Base-by-base conservation (phyloP, 2,888 invertebrate genomes). In the Agrilus biguttatus region DNA sequence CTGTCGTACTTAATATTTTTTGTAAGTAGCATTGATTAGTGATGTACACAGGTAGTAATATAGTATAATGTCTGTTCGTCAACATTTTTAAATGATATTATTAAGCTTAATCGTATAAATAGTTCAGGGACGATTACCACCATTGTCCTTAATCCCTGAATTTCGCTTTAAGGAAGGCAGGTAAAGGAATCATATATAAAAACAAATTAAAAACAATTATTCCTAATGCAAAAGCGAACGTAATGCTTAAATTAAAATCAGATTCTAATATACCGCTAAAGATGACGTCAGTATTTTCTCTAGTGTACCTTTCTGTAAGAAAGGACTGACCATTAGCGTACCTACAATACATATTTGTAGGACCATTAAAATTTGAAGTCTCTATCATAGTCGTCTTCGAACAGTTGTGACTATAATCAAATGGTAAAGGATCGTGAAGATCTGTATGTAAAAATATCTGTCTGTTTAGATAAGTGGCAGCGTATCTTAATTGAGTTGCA, bases 201-300 rank as follows among this genome's bases (percentile, higher is more conserved):
- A 92, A 75, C 61, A 89, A 80, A 61, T 91, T 91, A 5, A 90
- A 73, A 38, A 89, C 73, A 48, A 85, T 80, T 52, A 89, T 74
- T 1, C 86, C 87, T 0, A 84, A 67, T 0, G 88, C 80, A 57
- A 91, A 91, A 0, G 85, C 87, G 49, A 89, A 80, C 0, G 85
- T 80, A 21, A 89, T 76, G 0, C 85, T 80, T 43, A 91, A 73
- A 68, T 91, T 90, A 40, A 83, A 75, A 51, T 87, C 82, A 45
- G 79, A 61, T 51, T 80, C 78, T 23, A 80, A 69, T 45, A 81
- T 77, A 10, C 78, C 77, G 0, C 68, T 63, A 43, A 70, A 68
- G 46, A 74, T 72, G 6, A 74, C 63, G 44, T 76, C 76, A 0
- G 72, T 75, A 0, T 73, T 65, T 41, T 73, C 70, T 45, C 72